Evolutionary conservation across 2,113 vertebrate species (phyloP).

Genomic region (Oreocharis arfaki): DNA sequence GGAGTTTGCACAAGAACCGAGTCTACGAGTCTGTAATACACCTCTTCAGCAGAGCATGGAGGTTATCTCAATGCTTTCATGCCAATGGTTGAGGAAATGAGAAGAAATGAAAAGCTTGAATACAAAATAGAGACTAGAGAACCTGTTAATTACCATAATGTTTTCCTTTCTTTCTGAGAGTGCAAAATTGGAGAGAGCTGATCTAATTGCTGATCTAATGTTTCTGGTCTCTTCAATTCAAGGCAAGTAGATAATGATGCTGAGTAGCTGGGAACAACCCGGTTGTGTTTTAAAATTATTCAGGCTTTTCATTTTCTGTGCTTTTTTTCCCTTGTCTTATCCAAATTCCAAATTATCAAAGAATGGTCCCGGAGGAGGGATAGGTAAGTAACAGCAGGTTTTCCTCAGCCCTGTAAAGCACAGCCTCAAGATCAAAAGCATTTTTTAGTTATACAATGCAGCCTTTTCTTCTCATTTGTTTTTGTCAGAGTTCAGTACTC

Average conservation of each 20-base stretch:
- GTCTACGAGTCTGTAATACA: not conserved
- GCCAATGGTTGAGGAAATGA: not conserved
- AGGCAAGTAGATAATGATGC: not conserved
- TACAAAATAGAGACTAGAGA: not conserved
- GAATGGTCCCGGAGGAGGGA: not conserved
- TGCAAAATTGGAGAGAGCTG: constrained; percentile 24
- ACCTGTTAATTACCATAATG: constrained; percentile 2
- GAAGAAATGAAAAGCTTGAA: not conserved
- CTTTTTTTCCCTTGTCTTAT: not conserved
- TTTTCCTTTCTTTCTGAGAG: constrained; percentile 27
- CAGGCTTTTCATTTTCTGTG: not conserved
- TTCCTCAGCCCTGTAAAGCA: not conserved
- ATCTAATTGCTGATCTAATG: constrained; percentile 44
- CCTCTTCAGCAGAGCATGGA: not conserved
- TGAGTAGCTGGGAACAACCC: not conserved
- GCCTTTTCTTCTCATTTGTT: not conserved
- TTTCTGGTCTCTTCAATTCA: not conserved
- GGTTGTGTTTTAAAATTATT: not conserved
- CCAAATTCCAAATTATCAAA: not conserved
- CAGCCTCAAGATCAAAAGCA: not conserved
- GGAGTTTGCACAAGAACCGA: not conserved
- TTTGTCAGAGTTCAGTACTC: not conserved
- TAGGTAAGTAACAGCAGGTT: not conserved
- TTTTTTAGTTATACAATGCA: not conserved
- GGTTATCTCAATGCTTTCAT: constrained; percentile 14